Conservation (phyloP, 2,888 invertebrate species). For the Lampropteryx suffumata region DNA sequence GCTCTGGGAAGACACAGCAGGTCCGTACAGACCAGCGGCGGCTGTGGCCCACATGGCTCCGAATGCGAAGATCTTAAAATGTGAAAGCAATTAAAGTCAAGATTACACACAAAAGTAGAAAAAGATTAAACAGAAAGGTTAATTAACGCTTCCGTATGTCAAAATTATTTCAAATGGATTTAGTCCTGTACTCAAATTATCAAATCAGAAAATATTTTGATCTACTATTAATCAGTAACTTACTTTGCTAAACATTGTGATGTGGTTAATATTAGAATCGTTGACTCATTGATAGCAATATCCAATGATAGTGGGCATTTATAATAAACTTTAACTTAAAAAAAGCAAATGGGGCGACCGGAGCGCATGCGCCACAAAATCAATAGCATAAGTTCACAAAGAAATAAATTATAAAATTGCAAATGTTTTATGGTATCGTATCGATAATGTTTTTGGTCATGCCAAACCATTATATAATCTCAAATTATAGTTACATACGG, state of each 20-base stretch:
- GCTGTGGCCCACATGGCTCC: slow-evolving; percentile 69
- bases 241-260: slow-evolving; percentile 73
- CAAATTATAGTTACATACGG: too few relatives aligned
- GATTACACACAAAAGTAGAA: too few relatives aligned
- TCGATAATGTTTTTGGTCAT: slow-evolving; percentile 46
- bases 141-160: too few relatives aligned
- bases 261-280: slow-evolving; percentile 50
- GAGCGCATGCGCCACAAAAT: slow-evolving; percentile 54
- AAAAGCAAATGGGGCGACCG: slow-evolving; percentile 66
- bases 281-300: slow-evolving; percentile 65
- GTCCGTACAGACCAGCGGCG: slow-evolving; percentile 67
- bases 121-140: too few relatives aligned
- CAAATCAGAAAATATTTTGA: too few relatives aligned
- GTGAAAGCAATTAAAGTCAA: background rate
- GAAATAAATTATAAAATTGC: slow-evolving; percentile 58
- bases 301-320: slow-evolving; percentile 61
- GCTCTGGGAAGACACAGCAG: slow-evolving; percentile 68
- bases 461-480: too few relatives aligned
- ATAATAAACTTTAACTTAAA: slow-evolving; percentile 53
- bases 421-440: slow-evolving; percentile 75
- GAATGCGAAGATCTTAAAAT: slow-evolving; percentile 70
- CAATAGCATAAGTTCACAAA: slow-evolving; percentile 64
- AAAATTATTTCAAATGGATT: too few relatives aligned
- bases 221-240: slow-evolving; percentile 34
- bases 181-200: too few relatives aligned